phyloP scores from a whole-genome alignment of 2,797 vertebrate species.

The Sylvia borin region DNA sequence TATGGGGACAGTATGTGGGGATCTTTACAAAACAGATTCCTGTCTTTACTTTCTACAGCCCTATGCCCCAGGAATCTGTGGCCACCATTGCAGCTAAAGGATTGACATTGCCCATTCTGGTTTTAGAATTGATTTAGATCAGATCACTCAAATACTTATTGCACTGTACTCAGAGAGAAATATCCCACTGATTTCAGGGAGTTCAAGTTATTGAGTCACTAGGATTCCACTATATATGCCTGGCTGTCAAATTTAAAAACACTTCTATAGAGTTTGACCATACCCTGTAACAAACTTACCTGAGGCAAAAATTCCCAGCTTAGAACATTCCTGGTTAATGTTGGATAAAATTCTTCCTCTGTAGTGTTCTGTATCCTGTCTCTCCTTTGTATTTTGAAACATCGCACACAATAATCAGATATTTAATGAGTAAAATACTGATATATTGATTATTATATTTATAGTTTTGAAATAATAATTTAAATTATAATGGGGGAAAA shows the following conservation, averaged over 20 bases:
- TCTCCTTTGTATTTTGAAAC: not conserved
- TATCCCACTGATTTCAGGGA: not conserved
- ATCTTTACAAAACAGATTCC: not conserved
- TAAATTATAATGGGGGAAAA: not conserved
- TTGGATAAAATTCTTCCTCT: not conserved
- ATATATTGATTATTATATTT: not conserved
- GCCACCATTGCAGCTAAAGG: not conserved
- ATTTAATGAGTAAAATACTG: not conserved
- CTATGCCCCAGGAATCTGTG: not conserved
- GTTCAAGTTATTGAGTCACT: not conserved
- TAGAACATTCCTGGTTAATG: not conserved
- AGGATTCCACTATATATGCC: not conserved
- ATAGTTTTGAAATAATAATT: not conserved
- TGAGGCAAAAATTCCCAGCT: not conserved
- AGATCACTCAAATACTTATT: not conserved
- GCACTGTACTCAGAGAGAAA: not conserved
- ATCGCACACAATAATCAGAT: not conserved
- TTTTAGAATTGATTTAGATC: not conserved
- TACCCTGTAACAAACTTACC: not conserved
- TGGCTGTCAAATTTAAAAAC: not conserved
- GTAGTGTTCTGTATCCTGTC: not conserved
- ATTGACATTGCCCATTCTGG: not conserved
- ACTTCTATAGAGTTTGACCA: not conserved
- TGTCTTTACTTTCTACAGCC: not conserved
- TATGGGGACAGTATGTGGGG: accelerated